Conservation (phyloP, 2,888 invertebrate genomes). For the Xanthia icteritia region DNA sequence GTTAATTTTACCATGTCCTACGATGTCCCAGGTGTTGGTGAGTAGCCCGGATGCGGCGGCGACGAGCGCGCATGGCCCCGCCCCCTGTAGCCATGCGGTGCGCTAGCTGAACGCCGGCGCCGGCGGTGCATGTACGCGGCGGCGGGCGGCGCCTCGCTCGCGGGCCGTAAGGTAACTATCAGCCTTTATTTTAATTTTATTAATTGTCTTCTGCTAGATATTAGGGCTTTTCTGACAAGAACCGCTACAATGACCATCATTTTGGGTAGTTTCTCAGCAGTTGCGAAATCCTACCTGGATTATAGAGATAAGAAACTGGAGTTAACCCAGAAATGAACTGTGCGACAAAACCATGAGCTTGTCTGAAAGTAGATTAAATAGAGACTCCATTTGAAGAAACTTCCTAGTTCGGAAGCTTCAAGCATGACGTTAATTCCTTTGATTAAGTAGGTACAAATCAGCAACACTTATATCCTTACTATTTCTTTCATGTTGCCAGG, state of each 20-base stretch:
- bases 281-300: not conserved
- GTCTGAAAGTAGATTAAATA: not conserved
- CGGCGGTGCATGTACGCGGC: slow-evolving; percentile 95
- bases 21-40: slow-evolving; percentile 79
- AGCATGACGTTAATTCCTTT: not conserved
- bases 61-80: slow-evolving; percentile 75
- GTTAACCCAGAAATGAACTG: no score
- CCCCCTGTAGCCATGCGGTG: slow-evolving; percentile 71
- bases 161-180: slow-evolving; percentile 93
- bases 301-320: not conserved
- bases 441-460: not conserved
- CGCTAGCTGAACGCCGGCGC: slow-evolving; percentile 83
- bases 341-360: not conserved
- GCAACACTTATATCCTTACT: not conserved
- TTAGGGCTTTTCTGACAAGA: not conserved
- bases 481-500: slow-evolving; percentile 69
- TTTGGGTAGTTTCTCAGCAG: not conserved
- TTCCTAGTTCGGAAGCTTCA: not conserved
- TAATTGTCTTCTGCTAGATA: not conserved
- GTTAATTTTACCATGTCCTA: slow-evolving; percentile 27
- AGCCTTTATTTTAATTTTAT: not conserved
- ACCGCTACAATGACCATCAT: not conserved
- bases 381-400: not conserved
- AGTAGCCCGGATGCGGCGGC: slow-evolving; percentile 84
- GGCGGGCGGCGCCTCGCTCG: slow-evolving; percentile 96